phyloP scores from a whole-genome alignment of 2,888 invertebrate genomes.

The Julus scandinavius region DNA sequence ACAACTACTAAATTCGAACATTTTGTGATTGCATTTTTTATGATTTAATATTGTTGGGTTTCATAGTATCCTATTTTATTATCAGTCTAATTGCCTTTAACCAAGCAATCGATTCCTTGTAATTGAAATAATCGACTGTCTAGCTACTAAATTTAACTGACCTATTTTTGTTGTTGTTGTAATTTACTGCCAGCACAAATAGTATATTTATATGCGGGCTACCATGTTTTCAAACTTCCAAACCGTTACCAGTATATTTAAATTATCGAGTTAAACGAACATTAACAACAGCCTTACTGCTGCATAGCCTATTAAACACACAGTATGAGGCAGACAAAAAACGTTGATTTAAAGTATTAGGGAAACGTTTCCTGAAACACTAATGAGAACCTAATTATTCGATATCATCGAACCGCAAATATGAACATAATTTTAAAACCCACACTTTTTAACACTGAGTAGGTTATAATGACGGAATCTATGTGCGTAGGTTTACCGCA shows the following conservation, averaged over 20 bases:
- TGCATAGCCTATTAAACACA: not conserved
- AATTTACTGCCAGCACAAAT: not conserved
- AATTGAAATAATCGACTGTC: constrained; percentile 13
- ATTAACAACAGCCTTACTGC: not conserved
- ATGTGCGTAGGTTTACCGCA: not conserved
- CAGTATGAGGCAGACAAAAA: not conserved
- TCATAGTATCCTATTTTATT: not conserved
- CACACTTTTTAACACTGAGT: not conserved
- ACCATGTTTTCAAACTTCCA: not conserved
- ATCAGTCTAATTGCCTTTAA: not conserved
- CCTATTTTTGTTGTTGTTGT: not conserved
- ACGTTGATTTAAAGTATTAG: not conserved
- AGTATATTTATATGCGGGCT: not conserved
- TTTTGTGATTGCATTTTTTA: not conserved
- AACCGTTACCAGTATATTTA: not conserved
- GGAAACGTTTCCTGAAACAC: not conserved
- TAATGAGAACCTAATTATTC: not conserved
- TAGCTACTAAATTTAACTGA: constrained; percentile 31
- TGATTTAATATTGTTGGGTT: not conserved
- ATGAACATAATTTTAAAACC: not conserved
- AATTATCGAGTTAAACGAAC: not conserved
- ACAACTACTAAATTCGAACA: not conserved
- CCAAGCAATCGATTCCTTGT: not conserved
- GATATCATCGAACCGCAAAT: not conserved
- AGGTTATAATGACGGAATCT: not conserved